These are phyloP conservation scores for Parazoanthus darwini DNA, from an alignment of 92 coral and sea anemone genomes.

Conservation along the genomic window DNA sequence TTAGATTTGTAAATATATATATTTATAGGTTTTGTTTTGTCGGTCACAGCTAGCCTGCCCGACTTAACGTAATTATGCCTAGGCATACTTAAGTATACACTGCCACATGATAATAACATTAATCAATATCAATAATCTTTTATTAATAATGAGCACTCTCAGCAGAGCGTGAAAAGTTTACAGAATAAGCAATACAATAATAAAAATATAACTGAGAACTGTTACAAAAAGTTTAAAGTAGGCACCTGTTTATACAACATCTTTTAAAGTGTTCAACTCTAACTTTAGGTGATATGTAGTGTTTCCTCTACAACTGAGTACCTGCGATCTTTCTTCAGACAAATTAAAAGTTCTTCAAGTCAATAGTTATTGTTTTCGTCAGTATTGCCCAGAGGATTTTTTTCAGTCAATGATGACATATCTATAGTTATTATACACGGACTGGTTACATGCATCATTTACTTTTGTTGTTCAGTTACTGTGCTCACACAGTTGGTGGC, in stretches of 20 bases:
- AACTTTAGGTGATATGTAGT: neutral
- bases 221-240: conserved; percentile 7
- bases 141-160: conserved; percentile 12
- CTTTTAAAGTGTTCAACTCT: neutral
- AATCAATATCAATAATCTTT: neutral
- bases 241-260: conserved; percentile 3
- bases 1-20: conserved; percentile 2
- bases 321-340: neutral
- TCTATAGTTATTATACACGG: neutral
- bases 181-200: conserved; percentile 11
- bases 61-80: conserved; percentile 28
- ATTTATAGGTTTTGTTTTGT: conserved; percentile 27
- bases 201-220: conserved; percentile 10
- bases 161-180: conserved; percentile 7
- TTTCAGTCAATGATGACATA: neutral
- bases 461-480: neutral
- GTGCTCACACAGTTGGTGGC: conserved; percentile 6
- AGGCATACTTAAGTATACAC: conserved; percentile 23
- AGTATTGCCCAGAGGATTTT: neutral
- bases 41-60: conserved; percentile 29
- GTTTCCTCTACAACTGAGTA: neutral
- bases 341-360: neutral
- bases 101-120: conserved; percentile 9
- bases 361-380: neutral
- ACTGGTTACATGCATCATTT: neutral